Evolutionary conservation across 2,797 vertebrate genomes (phyloP).

Genomic region (Sorex maritimensis): DNA sequence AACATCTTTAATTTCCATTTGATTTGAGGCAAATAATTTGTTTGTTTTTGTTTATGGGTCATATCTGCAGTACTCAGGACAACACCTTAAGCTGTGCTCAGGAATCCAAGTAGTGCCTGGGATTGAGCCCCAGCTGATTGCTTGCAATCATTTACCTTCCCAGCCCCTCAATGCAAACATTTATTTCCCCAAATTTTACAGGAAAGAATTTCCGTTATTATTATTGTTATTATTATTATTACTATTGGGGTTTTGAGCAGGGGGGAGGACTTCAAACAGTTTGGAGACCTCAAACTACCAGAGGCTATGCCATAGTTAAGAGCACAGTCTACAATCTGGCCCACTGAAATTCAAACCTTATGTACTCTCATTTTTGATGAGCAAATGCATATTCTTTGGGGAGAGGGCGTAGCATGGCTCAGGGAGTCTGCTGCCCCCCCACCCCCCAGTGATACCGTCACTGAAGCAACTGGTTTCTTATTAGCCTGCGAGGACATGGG

Average conservation of each 20-base stretch:
- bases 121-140: too few species aligned
- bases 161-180: not conserved
- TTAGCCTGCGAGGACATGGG: too few species aligned
- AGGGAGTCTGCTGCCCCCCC: too few species aligned
- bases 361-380: not conserved
- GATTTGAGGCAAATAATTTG: not conserved
- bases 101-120: too few species aligned
- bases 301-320: not conserved
- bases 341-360: not conserved
- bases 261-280: not conserved
- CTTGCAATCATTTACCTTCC: too few species aligned
- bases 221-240: not conserved
- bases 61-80: too few species aligned
- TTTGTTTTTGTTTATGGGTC: not conserved
- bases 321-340: not conserved
- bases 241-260: too few species aligned
- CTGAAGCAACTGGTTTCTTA: too few species aligned
- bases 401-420: too few species aligned
- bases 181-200: not conserved
- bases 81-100: too few species aligned
- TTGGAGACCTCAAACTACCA: not conserved
- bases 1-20: not conserved
- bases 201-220: not conserved
- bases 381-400: not conserved
- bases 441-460: too few species aligned